These are phyloP conservation scores for Epicauta chinensis DNA, from an alignment of 1,140 invertebrate species.

Conservation along the genomic window DNA sequence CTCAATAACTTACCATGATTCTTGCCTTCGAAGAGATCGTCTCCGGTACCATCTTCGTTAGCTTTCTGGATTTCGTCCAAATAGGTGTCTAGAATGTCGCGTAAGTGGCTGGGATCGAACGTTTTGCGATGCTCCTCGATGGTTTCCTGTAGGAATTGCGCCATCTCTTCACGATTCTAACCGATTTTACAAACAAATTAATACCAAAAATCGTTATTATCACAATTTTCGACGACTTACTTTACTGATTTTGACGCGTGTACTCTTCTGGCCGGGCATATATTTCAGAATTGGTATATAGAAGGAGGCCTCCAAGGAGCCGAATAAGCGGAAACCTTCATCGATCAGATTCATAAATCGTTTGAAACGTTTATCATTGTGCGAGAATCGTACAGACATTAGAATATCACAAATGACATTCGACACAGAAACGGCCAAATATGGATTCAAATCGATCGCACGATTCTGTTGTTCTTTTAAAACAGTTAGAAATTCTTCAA, in stretches of 20 bases:
- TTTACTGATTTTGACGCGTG: conserved; percentile 66
- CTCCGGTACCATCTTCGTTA: conserved; percentile 62
- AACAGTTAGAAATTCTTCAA: conserved; percentile 62
- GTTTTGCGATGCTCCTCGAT: conserved; percentile 71
- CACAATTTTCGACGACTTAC: conserved; percentile 36
- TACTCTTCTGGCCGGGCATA: conserved; percentile 64
- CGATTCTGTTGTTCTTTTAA: conserved; percentile 53
- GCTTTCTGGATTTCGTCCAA: conserved; percentile 77
- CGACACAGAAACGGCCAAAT: conserved; percentile 73
- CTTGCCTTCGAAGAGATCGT: conserved; percentile 71
- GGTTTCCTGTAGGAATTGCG: conserved; percentile 72
- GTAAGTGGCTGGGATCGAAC: conserved; percentile 66
- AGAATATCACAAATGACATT: conserved; percentile 89
- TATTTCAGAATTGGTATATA: conserved; percentile 66
- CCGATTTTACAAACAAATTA: neutral
- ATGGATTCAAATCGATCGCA: conserved; percentile 62
- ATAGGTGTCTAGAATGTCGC: conserved; percentile 85
- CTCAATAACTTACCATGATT: conserved; percentile 62
- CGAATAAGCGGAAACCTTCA: conserved; percentile 82
- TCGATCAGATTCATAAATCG: conserved; percentile 78
- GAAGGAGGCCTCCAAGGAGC: conserved; percentile 56
- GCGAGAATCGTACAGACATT: conserved; percentile 80
- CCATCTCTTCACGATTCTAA: conserved; percentile 78
- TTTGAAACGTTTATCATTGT: conserved; percentile 67
- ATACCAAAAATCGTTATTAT: neutral